These are phyloP conservation scores for Trichopria drosophilae DNA, from an alignment of 2,888 invertebrate species.

Conservation along the genomic window DNA sequence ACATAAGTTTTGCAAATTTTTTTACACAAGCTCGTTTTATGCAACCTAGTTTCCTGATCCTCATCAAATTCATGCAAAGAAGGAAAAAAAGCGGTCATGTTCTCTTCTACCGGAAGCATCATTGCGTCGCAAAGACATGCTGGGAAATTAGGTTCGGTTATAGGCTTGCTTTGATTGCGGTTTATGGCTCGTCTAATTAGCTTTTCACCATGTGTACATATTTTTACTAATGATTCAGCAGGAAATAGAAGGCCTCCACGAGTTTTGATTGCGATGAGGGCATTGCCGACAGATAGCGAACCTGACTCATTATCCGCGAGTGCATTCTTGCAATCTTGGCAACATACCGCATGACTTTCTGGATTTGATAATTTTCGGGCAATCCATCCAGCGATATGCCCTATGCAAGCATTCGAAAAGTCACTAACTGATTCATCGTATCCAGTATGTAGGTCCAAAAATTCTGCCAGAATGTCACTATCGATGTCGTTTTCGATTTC, in stretches of 20 bases:
- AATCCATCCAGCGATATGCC: slow-evolving; percentile 20
- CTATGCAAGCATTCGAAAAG: slow-evolving; percentile 14
- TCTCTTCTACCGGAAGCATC: too few relatives aligned
- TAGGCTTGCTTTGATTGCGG: slow-evolving; percentile 3
- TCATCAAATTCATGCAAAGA: too few relatives aligned
- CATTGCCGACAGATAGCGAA: not conserved
- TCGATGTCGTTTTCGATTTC: not conserved
- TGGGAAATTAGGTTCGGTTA: slow-evolving; percentile 22
- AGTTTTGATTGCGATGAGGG: slow-evolving; percentile 17
- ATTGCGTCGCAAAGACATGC: slow-evolving; percentile 26
- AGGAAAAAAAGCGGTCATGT: too few relatives aligned
- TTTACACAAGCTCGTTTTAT: too few relatives aligned
- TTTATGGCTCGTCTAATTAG: slow-evolving; percentile 6
- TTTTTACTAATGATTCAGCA: slow-evolving; percentile 24
- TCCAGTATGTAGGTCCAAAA: not conserved
- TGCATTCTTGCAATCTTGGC: slow-evolving; percentile 20
- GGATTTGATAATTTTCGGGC: slow-evolving; percentile 22
- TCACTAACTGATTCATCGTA: not conserved
- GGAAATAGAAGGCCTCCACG: slow-evolving; percentile 25
- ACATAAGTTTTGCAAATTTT: slow-evolving; percentile 12
- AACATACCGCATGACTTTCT: slow-evolving; percentile 11
- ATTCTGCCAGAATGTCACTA: not conserved
- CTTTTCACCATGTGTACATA: slow-evolving; percentile 17
- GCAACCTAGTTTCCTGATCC: too few relatives aligned
- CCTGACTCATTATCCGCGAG: slow-evolving; percentile 17